phyloP scores from a whole-genome alignment of 2,113 vertebrate species.

The Rhynchomys soricoides region DNA sequence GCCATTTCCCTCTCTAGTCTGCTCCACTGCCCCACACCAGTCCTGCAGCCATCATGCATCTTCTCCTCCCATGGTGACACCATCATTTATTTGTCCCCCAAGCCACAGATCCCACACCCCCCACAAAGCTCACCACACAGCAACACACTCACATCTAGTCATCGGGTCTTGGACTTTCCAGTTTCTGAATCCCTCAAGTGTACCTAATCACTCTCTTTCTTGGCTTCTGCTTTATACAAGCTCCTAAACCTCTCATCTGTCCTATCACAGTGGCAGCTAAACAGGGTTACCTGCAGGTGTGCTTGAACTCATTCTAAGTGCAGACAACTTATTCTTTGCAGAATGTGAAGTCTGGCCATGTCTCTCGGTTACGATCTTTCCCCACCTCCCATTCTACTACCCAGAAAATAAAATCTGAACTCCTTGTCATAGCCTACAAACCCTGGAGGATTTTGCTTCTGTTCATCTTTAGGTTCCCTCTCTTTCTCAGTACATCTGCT shows the following conservation, averaged over 20 bases:
- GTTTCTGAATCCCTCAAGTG: not conserved
- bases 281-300: not conserved
- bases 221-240: not conserved
- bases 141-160: not conserved
- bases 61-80: not conserved
- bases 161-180: not conserved
- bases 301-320: not conserved
- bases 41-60: not conserved
- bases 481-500: not conserved
- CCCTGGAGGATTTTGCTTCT: not conserved
- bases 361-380: not conserved
- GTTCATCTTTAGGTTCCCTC: not conserved
- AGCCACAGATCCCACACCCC: not conserved
- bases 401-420: not conserved
- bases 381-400: not conserved
- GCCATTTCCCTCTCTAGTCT: not conserved
- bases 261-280: not conserved
- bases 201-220: not conserved
- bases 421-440: not conserved
- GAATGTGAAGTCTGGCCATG: not conserved
- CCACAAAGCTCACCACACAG: not conserved
- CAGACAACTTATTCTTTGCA: not conserved
- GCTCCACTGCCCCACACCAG: not conserved
- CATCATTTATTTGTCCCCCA: not conserved
- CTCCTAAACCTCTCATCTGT: not conserved